phyloP scores from a whole-genome alignment of 2,113 vertebrate species.

The Psammodynastes pulverulentus region DNA sequence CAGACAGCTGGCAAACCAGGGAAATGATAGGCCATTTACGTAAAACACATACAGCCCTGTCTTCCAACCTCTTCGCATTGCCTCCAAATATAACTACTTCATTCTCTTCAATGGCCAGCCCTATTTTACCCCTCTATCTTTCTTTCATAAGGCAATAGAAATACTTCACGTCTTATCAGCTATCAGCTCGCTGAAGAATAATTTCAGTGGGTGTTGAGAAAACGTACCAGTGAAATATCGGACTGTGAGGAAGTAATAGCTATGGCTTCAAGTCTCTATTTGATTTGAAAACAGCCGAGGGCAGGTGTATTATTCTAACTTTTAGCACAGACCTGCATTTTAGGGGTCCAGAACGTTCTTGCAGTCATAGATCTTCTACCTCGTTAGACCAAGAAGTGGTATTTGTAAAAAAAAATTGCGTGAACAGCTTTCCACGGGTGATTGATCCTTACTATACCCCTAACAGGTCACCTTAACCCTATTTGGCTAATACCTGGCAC shows the following conservation, averaged over 20 bases:
- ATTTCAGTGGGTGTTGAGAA: not conserved
- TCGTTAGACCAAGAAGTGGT: not conserved
- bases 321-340: not conserved
- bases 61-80: not conserved
- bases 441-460: not conserved
- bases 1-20: not conserved
- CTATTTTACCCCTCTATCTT: not conserved
- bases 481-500: not conserved
- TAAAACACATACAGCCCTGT: not conserved
- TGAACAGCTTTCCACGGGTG: not conserved
- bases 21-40: not conserved
- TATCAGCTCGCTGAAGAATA: not conserved
- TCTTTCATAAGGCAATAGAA: not conserved
- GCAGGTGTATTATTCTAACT: not conserved
- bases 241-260: not conserved
- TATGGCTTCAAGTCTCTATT: not conserved
- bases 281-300: not conserved
- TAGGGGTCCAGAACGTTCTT: not conserved
- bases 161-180: not conserved
- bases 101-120: not conserved
- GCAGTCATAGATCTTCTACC: not conserved
- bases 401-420: not conserved
- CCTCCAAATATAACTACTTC: not conserved
- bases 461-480: slow-evolving; percentile 16
- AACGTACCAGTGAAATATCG: not conserved